Evolutionary conservation across 1,140 invertebrate species (phyloP).

Genomic region (Magallana gigas): DNA sequence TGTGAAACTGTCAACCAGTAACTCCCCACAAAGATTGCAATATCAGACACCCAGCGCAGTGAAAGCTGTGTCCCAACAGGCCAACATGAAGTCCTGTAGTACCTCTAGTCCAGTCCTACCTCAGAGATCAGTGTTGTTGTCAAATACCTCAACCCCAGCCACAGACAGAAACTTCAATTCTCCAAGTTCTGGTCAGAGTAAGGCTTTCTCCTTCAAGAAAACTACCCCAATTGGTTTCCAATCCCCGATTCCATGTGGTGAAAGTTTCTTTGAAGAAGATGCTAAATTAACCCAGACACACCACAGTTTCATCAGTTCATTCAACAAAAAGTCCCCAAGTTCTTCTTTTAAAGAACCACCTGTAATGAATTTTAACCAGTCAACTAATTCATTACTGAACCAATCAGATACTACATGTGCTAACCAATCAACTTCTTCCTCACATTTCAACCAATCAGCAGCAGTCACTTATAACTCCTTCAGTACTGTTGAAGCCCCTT

Average conservation of each 20-base stretch:
- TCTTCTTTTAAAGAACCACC: slow-evolving; percentile 37
- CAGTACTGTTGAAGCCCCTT: not conserved
- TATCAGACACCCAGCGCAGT: not conserved
- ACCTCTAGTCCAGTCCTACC: slow-evolving; percentile 6
- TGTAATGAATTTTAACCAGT: slow-evolving; percentile 48
- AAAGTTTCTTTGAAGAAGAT: slow-evolving; percentile 75
- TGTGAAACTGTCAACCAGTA: slow-evolving; percentile 17
- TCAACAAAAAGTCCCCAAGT: slow-evolving; percentile 51
- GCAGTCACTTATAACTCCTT: not conserved
- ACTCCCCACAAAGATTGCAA: not conserved
- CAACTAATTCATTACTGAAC: not conserved
- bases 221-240: slow-evolving; percentile 43
- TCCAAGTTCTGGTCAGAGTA: not conserved
- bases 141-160: slow-evolving; percentile 6
- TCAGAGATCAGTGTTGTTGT: not conserved
- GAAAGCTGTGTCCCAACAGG: not conserved
- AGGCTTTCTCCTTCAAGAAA: slow-evolving; percentile 40
- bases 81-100: not conserved
- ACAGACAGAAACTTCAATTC: slow-evolving; percentile 1
- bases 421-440: slow-evolving; percentile 28
- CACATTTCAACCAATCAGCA: not conserved
- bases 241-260: slow-evolving; percentile 73
- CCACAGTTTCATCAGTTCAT: slow-evolving; percentile 62
- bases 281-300: slow-evolving; percentile 64
- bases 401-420: not conserved